Percentiles rank a stretch among this genome's conserved stretches.
Evolutionary conservation across 2,888 invertebrate genomes (phyloP).

Genomic region (Thymelicus acteon): DNA sequence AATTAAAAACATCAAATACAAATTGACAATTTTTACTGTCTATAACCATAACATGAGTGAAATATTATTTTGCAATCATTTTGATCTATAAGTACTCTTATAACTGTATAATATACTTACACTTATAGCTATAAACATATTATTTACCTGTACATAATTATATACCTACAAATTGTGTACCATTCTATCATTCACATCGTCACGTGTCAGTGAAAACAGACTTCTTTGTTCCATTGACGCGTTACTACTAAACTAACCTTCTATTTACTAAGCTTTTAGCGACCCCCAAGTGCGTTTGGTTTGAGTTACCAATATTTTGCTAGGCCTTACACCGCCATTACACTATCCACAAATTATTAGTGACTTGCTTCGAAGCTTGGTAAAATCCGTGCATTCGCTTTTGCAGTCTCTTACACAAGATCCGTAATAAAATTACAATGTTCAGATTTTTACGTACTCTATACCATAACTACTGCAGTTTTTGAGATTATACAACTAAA

Average conservation of each 20-base stretch:
- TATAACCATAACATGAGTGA: too few species aligned
- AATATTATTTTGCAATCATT: too few species aligned
- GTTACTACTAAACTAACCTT: conserved; percentile 79
- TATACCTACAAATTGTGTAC: too few species aligned
- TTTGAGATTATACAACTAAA: too few species aligned
- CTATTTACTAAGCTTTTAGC: conserved; percentile 82
- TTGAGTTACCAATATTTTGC: conserved; percentile 63
- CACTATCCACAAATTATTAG: conserved; percentile 9
- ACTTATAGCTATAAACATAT: too few species aligned
- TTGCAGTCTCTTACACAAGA: not conserved
- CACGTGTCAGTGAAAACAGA: conserved; percentile 60
- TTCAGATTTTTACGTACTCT: too few species aligned
- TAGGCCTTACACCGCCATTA: conserved; percentile 16
- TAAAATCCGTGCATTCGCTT: conserved; percentile 19
- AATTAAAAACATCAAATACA: too few species aligned
- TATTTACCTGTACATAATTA: too few species aligned
- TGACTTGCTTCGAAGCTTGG: not conserved
- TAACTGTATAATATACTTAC: too few species aligned
- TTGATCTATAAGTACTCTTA: too few species aligned
- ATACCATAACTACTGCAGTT: too few species aligned
- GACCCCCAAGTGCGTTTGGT: conserved; percentile 66
- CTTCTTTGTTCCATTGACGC: conserved; percentile 77
- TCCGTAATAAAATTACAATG: not conserved
- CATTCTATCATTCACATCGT: conserved; percentile 44
- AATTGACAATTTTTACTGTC: too few species aligned